phyloP scores from a whole-genome alignment of 2,113 vertebrate species.

The Prinia subflava region DNA sequence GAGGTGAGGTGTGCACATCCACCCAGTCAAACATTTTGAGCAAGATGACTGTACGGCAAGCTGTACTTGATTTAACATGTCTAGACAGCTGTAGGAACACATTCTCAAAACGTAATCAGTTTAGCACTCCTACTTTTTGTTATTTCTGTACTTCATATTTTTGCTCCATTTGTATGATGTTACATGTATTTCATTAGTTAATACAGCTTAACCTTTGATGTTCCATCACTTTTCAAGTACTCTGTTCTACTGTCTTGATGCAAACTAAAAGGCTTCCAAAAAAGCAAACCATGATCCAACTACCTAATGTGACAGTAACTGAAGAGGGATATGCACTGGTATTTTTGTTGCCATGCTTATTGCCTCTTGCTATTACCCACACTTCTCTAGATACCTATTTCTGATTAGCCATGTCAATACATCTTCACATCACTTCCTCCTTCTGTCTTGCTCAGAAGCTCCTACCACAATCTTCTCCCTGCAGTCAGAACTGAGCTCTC shows the following conservation, averaged over 20 bases:
- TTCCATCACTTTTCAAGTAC: background rate
- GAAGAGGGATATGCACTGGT: background rate
- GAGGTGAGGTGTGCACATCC: background rate
- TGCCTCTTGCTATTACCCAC: background rate
- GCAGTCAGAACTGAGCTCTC: background rate
- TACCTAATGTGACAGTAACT: background rate
- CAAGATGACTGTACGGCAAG: background rate
- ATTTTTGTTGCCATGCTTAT: background rate
- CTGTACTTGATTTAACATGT: background rate
- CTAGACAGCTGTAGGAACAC: background rate
- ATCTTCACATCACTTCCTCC: background rate
- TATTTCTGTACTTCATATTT: background rate
- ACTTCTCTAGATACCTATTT: background rate
- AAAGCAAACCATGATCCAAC: background rate
- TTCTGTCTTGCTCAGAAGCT: background rate
- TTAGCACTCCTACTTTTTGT: background rate
- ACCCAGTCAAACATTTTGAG: background rate
- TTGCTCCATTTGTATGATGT: background rate
- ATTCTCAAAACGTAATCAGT: background rate
- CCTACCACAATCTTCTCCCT: background rate
- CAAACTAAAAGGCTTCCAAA: background rate
- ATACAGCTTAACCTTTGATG: background rate
- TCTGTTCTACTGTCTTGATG: background rate
- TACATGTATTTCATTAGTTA: background rate
- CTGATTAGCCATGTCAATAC: background rate